Evolutionary conservation across 2,888 invertebrate species (phyloP).

Genomic region (Drosophila mercatorum): DNA sequence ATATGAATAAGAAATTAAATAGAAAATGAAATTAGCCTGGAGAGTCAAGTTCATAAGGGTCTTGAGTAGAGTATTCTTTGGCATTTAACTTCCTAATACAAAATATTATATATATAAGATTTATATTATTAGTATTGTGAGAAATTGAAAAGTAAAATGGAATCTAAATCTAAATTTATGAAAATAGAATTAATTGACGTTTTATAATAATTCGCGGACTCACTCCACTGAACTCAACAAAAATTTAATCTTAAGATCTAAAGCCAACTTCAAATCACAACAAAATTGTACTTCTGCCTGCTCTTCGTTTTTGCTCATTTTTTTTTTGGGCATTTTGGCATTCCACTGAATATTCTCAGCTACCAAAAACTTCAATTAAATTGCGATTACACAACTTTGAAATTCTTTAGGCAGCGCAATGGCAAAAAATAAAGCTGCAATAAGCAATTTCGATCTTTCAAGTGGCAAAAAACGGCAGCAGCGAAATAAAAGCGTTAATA

Average conservation of each 20-base stretch:
- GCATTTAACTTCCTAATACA: too few relatives aligned
- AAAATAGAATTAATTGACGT: background rate
- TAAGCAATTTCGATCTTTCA: slow-evolving; percentile 52
- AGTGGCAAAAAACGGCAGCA: slow-evolving; percentile 14
- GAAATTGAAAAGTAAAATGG: too few relatives aligned
- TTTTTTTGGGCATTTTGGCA: slow-evolving; percentile 4
- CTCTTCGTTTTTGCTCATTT: background rate
- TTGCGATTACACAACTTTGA: slow-evolving; percentile 45
- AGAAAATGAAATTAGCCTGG: background rate
- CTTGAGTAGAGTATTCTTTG: too few relatives aligned
- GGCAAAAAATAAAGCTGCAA: slow-evolving; percentile 38
- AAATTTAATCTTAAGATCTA: background rate
- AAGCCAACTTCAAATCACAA: background rate
- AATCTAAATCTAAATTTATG: too few relatives aligned
- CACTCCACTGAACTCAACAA: too few relatives aligned
- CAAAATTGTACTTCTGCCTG: background rate
- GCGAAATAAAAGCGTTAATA: slow-evolving; percentile 41
- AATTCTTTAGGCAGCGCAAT: slow-evolving; percentile 43
- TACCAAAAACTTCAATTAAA: slow-evolving; percentile 50
- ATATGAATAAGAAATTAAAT: background rate
- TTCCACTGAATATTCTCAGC: slow-evolving; percentile 13
- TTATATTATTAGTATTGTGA: too few relatives aligned
- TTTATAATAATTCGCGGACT: background rate
- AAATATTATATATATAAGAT: too few relatives aligned
- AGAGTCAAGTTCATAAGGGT: too few relatives aligned